Evolutionary conservation across 1,140 invertebrate species (phyloP).

Genomic region (Eumaeus atala): DNA sequence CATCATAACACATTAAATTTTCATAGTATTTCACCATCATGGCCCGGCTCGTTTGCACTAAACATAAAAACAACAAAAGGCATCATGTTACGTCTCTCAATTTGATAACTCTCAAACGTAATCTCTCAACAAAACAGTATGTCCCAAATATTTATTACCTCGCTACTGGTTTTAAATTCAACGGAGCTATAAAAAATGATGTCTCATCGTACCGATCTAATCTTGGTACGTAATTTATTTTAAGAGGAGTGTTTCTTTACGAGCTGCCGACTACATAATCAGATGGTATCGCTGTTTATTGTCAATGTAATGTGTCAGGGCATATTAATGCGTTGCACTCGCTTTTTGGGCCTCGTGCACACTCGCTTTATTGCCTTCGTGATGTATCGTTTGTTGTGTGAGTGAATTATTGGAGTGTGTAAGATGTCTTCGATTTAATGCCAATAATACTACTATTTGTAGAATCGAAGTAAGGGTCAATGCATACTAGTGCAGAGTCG

Average conservation of each 20-base stretch:
- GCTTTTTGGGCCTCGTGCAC: conserved; percentile 17
- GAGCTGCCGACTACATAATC: conserved; percentile 26
- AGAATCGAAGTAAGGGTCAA: no score
- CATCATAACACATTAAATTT: no score
- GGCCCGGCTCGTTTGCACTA: no score
- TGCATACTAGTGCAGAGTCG: no score
- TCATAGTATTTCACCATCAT: no score
- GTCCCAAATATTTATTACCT: conserved; percentile 6
- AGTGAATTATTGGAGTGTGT: neutral
- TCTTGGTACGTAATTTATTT: conserved; percentile 26
- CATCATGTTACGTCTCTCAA: no score
- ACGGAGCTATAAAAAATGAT: conserved; percentile 15
- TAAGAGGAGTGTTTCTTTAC: conserved; percentile 25
- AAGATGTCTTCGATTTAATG: no score
- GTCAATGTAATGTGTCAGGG: conserved; percentile 26
- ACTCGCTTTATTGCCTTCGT: conserved; percentile 5
- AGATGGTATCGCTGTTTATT: conserved; percentile 30
- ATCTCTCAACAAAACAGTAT: conserved; percentile 9
- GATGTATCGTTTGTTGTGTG: conserved; percentile 1
- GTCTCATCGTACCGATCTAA: conserved; percentile 22
- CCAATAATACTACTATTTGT: no score
- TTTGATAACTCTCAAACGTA: neutral
- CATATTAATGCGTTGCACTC: conserved; percentile 21
- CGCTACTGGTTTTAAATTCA: conserved; percentile 19
- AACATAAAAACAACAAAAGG: no score